Evolutionary conservation across 2,888 invertebrate genomes (phyloP), one percentile per base, ranked within the genome.

Genomic region (Pterostichus madidus): DNA sequence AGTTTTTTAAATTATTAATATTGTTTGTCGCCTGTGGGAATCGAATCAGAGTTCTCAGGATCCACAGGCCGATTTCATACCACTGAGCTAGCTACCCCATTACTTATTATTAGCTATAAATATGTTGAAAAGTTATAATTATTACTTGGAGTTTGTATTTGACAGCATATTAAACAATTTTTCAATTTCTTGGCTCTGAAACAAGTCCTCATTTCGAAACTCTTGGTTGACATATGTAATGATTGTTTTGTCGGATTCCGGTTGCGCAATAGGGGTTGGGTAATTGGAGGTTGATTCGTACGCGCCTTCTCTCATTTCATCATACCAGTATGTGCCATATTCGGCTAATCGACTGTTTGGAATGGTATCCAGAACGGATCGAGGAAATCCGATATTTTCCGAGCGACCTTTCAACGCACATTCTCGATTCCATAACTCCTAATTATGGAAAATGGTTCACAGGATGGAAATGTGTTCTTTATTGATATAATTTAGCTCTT

Each of bases 301-400:
- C 59, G 88, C 87, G 83, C 87, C 86, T 86, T 91, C 91, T 71
- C 91, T 88, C 5, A 90, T 89, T 84, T 91, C 90, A 85, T 91
- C 88, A 87, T 92, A 92, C 85, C 90, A 89, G 86, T 89, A 91
- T 87, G 92, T 90, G 13, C 90, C 89, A 86, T 92, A 92, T 79
- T 87, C 87, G 6, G 92, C 91, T 87, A 94, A 89, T 90, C 92
- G 91, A 84, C 94, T 94, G 84, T 92, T 90, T 5, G 94, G 94
- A 86, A 94, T 94, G 73, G 92, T 91, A 87, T 94, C 93, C 87
- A 91, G 92, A 46, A 93, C 94, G 84, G 91, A 92, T 87, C 91
- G 89, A 44, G 89, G 87, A 84, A 87, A 86, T 84, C 85, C 85
- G 85, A 86, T 86, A 85, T 86, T 89, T 85, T 87, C 86, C 85